A percentile compares a stretch with the other conserved stretches of the same genome.
Conservation (phyloP, 2,113 vertebrate genomes). For the Misgurnus mizolepis region DNA sequence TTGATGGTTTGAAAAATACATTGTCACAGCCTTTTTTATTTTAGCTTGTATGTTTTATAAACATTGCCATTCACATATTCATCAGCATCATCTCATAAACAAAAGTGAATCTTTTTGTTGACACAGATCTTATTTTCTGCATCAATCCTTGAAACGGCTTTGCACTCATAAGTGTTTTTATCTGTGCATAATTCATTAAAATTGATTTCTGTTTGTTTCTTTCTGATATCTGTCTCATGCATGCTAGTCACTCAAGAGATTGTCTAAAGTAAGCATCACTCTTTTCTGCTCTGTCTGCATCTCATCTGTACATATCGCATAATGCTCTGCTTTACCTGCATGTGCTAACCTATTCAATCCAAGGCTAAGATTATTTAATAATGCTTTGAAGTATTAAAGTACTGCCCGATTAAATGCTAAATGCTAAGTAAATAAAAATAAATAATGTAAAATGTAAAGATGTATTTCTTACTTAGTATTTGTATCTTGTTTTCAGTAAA, state of each 20-base stretch:
- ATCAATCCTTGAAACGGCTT: not conserved
- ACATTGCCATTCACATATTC: conserved; percentile 2
- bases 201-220: conserved; percentile 50
- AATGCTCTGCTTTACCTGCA: not conserved
- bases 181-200: conserved; percentile 29
- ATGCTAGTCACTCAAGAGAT: conserved; percentile 88
- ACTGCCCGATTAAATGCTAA: too few species aligned
- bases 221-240: conserved; percentile 72
- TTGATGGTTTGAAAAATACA: too few species aligned
- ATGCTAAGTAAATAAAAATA: too few species aligned
- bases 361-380: not conserved
- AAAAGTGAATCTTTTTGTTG: not conserved
- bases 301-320: not conserved
- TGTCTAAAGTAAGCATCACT: conserved; percentile 89
- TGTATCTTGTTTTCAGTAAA: too few species aligned
- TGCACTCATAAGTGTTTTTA: conserved; percentile 34
- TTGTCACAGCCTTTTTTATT: not conserved
- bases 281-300: conserved; percentile 60
- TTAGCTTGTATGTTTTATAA: not conserved
- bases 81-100: conserved; percentile 8
- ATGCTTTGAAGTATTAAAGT: too few species aligned
- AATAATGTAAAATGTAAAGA: too few species aligned
- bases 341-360: not conserved
- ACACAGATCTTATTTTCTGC: not conserved
- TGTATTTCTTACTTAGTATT: too few species aligned